Base-by-base conservation (phyloP, 2,888 invertebrate genomes). In the Ptilodon capucinus region DNA sequence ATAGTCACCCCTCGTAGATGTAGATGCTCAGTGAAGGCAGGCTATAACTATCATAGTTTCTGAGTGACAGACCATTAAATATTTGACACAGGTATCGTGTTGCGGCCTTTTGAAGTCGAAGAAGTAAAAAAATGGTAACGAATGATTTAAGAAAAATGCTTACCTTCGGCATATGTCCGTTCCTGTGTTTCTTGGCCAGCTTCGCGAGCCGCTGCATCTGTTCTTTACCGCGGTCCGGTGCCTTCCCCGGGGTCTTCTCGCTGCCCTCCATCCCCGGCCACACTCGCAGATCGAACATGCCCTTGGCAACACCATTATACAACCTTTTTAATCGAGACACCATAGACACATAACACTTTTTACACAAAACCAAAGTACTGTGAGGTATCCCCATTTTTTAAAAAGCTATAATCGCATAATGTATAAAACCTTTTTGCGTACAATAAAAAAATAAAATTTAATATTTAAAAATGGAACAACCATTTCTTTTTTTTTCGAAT, bases 141-240 rank as follows among this genome's bases (percentile, higher is more conserved):
- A n/a, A n/a, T n/a, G n/a, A n/a, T n/a, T n/a, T n/a, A n/a, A n/a
- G n/a, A n/a, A n/a, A n/a, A n/a, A 5, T 4, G 88, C 84, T 51
- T 71, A 93, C 94, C 91, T 98, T 97, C 25, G 96, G 95, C 87
- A 99, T 96, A 74, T 98, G 97, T 9, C 99, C 99, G 81, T 97
- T 97, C 46, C 97, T 92, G 79, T 99, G 98, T 76, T 97, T 97
- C 83, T 99, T 99, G 0, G 96, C 96, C 38, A 99, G 86, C 89
- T 98, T 98, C 0, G 96, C 95, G 1, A 99, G 89, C 35, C 97
- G 86, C 74, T 96, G 96, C 96, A 97, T 97, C 80, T 97, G 96
- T 53, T 96, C 96, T 79, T 96, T 95, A 42, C 94, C 95, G 8
- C 94, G 91, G 69, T 96, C 95, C 13, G 94, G 94, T 0, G 95